Evolutionary conservation across 1,140 invertebrate species (phyloP).

Genomic region (Dendrolimus kikuchii): DNA sequence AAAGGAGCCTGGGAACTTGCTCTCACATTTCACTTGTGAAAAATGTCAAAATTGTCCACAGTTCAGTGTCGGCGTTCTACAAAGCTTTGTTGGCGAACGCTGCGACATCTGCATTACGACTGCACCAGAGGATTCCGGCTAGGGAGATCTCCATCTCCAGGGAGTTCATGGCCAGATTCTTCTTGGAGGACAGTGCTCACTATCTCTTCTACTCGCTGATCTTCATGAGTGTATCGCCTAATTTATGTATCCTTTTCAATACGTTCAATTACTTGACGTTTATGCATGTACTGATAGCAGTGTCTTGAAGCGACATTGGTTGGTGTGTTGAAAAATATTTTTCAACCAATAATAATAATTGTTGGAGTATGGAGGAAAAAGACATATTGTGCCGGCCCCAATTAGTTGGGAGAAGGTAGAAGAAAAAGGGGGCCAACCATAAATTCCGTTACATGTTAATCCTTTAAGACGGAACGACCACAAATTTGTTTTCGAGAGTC

Average conservation of each 20-base stretch:
- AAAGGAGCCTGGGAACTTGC: not conserved
- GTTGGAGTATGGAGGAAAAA: no score
- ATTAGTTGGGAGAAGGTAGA: no score
- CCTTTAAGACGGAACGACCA: no score
- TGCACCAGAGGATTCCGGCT: slow-evolving; percentile 92
- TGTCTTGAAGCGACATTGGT: not conserved
- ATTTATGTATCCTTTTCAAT: slow-evolving; percentile 86
- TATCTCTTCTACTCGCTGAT: slow-evolving; percentile 96
- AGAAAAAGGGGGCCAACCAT: no score
- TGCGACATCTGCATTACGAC: slow-evolving; percentile 91
- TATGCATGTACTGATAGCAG: not conserved
- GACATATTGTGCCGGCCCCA: no score
- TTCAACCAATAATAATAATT: no score
- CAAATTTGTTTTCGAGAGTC: no score
- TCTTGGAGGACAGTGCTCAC: slow-evolving; percentile 96
- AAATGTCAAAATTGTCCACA: slow-evolving; percentile 70
- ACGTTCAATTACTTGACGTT: slow-evolving; percentile 4
- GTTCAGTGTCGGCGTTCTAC: slow-evolving; percentile 89
- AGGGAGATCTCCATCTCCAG: slow-evolving; percentile 81
- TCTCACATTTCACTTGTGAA: slow-evolving; percentile 20
- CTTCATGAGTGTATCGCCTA: slow-evolving; percentile 91
- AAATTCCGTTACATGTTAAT: no score
- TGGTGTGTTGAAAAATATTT: no score
- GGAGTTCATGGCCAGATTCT: slow-evolving; percentile 84
- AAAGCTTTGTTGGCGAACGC: slow-evolving; percentile 93